These are phyloP conservation scores for Clitarchus hookeri DNA, from an alignment of 2,888 invertebrate genomes.

Conservation along the genomic window DNA sequence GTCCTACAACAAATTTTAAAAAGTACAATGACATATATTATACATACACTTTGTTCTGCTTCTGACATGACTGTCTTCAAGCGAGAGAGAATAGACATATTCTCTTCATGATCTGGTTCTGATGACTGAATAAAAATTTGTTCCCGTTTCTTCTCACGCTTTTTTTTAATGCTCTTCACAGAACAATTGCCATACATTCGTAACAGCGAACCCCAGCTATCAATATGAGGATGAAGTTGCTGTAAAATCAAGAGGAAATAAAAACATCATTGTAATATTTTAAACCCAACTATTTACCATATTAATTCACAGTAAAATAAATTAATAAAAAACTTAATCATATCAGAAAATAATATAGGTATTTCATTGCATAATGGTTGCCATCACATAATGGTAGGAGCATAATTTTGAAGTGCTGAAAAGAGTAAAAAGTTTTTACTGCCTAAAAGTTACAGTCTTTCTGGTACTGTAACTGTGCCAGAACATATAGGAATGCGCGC, in stretches of 20 bases:
- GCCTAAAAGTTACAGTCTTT: too few relatives aligned
- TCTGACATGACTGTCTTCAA: background rate
- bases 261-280: background rate
- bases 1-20: background rate
- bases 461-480: too few relatives aligned
- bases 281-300: background rate
- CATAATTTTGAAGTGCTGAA: too few relatives aligned
- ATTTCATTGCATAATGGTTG: too few relatives aligned
- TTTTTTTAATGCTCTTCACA: background rate
- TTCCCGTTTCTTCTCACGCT: conserved; percentile 5
- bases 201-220: conserved; percentile 91
- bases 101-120: background rate
- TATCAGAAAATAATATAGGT: too few relatives aligned
- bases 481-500: too few relatives aligned
- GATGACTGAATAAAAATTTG: background rate
- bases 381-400: too few relatives aligned
- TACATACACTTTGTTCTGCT: background rate
- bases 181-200: conserved; percentile 86
- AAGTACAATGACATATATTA: background rate
- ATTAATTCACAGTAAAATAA: background rate
- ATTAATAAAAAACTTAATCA: too few relatives aligned
- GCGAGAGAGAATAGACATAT: background rate
- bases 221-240: conserved; percentile 92
- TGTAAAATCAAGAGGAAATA: conserved; percentile 53
- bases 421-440: too few relatives aligned